Evolutionary conservation across 2,888 invertebrate genomes (phyloP), one percentile per base, ranked within the genome.

Genomic region (Poecilus cupreus): DNA sequence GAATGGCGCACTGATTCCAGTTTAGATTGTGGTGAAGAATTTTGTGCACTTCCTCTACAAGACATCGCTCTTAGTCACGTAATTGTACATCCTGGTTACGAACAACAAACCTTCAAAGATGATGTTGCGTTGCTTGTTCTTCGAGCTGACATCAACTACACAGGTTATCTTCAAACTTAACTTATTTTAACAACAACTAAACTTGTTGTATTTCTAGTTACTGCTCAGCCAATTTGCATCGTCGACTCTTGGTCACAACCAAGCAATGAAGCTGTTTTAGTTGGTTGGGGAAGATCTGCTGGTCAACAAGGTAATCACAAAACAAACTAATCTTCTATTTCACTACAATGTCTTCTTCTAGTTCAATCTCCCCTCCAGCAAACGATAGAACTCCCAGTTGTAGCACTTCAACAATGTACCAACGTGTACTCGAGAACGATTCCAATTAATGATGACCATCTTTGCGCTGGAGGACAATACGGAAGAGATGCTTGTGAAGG

Each of bases 401-500:
- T 94, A 0, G 90, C 93, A 1, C 89, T 93, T 85, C 93, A 94
- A 83, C 90, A 92, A 72, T 96, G 96, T 85, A 90, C 92, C 82
- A 90, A 91, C 26, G 92, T 94, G 82, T 95, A 94, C 85, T 94
- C 94, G 0, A 91, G 92, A 8, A 93, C 92, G 0, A 92, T 91
- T 46, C 95, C 92, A 82, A 92, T 92, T 60, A 91, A 91, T 1
- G 94, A 94, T 18, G 90, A 92, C 83, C 91, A 92, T 87, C 88
- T 95, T 82, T 95, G 95, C 85, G 94, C 94, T 0, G 96, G 96
- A 0, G 95, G 95, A 0, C 94, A 94, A 84, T 90, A 90, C 83
- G 93, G 93, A 13, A 92, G 92, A 83, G 95, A 95, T 86, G 95
- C 95, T 0, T 96, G 96, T 84, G 93, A 94, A 8, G 95, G 95